Base-by-base conservation (phyloP, 2,797 vertebrate genomes). In the Bufotes viridis region DNA sequence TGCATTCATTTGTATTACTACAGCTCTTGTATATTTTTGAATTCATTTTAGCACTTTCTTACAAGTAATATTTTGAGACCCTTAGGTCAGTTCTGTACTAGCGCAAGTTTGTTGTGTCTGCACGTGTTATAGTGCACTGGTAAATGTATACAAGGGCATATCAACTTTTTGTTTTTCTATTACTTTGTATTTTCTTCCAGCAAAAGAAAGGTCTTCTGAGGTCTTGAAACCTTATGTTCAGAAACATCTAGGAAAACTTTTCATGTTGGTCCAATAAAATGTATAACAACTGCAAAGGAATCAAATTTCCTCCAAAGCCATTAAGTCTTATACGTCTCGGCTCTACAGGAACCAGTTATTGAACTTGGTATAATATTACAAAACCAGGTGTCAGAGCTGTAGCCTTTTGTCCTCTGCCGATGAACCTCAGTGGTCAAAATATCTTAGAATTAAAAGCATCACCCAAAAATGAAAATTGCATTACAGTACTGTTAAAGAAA, bases 221-320 rank as follows among this genome's bases (percentile, higher is more conserved):
- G 88, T 86, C 84, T 82, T 82, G 79, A 86, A 86, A 42, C 84
- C 84, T 89, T 85, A 82, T 89, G 88, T 86, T 82, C 84, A 82
- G 80, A 76, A 86, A 89, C 63, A 86, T 89, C 80, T 86, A 89
- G 69, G 84, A 89, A 86, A 89, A 89, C 84, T 86, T 89, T 89
- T 89, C 88, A 89, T 89, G 88, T 89, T 83, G 55, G 80, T 83
- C 88, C 88, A 89, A 87, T 86, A 80, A 89, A 87, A 89, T 89
- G 74, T 84, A 89, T 60, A 89, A 89, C 84, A 89, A 89, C 88
- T 87, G 88, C 80, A 84, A 79, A 89, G 86, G 88, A 79, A 82
- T 89, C 88, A 89, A 69, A 89, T 89, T 87, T 89, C 88, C 81
- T 78, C 65, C 67, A 89, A 87, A 85, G 81, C 74, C 85, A 87